Base-by-base conservation (phyloP, 2,113 vertebrate genomes). In the Monarcha castaneiventris region DNA sequence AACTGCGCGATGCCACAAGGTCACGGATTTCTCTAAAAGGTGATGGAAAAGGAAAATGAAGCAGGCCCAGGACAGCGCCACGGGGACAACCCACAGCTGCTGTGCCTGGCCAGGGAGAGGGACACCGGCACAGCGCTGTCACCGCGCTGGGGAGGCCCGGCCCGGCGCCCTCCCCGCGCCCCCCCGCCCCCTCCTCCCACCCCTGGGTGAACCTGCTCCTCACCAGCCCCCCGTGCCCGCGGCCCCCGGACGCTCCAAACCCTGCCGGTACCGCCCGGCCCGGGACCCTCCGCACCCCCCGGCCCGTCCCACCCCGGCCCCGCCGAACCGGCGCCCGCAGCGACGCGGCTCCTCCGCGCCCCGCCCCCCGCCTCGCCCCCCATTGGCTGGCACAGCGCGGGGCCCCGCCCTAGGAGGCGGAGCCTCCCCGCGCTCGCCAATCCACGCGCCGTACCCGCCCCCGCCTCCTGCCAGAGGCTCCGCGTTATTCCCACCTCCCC, bases 361-460 rank as follows among this genome's bases (percentile, higher is more conserved):
- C 51, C 46, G 58, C 72, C 44, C n/a, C n/a, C n/a, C n/a, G n/a
- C 87, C 16, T 17, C n/a, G 10, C 27, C 9, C 21, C 81, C 64
- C 69, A 91, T 93, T 89, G 84, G 92, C 30, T 6, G 29, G 3
- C 4, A 20, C 44, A 7, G 7, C 11, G 1, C 10, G 1, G 26
- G 27, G 4, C 43, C 41, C 11, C 39, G 30, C 49, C 56, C 32
- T 0, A 6, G 5, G 0, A 19, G 80, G 87, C 61, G 19, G 21
- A 32, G 29, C 32, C 9, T 30, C 10, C 1, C 0, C 6, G 4
- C 9, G 1, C 5, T 52, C 39, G 6, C 95, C 95, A 96, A 93
- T 95, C 80, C 19, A 9, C n/a, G 25, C 37, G 11, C 41, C 2
- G 4, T 1, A 0, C 10, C 14, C 4, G 8, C 13, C 15, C 23